A percentile compares a stretch with the other conserved stretches of the same genome.
Conservation (phyloP, 2,113 vertebrate genomes). For the Chitala chitala region DNA sequence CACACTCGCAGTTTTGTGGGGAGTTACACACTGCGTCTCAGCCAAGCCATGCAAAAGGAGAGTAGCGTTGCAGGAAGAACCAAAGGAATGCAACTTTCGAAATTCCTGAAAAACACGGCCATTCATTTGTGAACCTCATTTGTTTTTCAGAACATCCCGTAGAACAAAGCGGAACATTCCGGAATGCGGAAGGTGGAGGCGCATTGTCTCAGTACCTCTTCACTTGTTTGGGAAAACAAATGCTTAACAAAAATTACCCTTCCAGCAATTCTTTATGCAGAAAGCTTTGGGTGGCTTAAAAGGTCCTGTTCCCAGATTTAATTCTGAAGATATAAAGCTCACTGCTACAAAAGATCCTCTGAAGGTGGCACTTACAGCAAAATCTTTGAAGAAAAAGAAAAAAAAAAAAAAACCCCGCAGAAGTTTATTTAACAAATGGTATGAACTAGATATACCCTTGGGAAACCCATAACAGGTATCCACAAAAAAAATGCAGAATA, state of each 20-base stretch:
- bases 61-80: background rate
- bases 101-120: background rate
- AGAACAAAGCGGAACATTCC: background rate
- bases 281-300: no score
- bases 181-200: constrained; percentile 18
- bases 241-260: background rate
- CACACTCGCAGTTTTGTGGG: background rate
- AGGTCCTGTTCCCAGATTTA: background rate
- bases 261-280: background rate
- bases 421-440: background rate
- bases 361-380: background rate
- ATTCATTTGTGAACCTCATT: background rate
- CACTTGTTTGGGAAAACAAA: background rate
- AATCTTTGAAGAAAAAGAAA: background rate
- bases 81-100: background rate
- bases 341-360: background rate
- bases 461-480: no score
- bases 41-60: no score
- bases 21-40: background rate
- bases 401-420: background rate
- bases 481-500: no score
- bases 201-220: background rate
- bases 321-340: background rate
- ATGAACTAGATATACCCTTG: background rate
- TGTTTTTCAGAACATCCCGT: background rate